phyloP scores from a whole-genome alignment of 1,140 invertebrate genomes.

The Triops cancriformis region DNA sequence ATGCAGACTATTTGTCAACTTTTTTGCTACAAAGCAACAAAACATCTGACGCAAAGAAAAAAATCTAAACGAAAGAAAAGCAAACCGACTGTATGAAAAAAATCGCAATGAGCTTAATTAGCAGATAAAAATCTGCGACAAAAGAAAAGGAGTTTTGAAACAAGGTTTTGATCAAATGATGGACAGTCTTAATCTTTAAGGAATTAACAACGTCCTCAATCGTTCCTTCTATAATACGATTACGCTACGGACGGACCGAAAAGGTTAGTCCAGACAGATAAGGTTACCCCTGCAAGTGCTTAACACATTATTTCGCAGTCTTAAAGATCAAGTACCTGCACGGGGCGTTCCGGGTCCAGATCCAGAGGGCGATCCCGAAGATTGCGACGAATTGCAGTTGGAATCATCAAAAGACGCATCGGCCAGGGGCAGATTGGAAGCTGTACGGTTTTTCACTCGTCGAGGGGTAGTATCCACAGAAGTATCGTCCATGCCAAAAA shows the following conservation, averaged over 20 bases:
- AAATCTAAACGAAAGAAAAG: too few species aligned
- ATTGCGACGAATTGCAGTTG: slow-evolving; percentile 22
- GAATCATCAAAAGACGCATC: slow-evolving; percentile 23
- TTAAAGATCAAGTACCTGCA: slow-evolving; percentile 2
- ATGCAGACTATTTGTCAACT: too few species aligned
- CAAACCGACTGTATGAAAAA: too few species aligned
- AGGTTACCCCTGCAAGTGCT: neutral
- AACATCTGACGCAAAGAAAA: too few species aligned
- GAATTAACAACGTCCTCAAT: neutral
- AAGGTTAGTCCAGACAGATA: neutral
- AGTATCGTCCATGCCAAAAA: slow-evolving; percentile 18
- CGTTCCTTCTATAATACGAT: neutral
- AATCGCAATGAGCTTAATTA: too few species aligned
- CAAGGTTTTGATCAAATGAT: too few species aligned
- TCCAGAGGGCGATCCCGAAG: slow-evolving; percentile 21
- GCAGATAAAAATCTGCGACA: too few species aligned
- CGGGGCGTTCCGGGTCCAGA: slow-evolving; percentile 24
- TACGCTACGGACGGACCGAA: neutral
- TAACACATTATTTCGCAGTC: too few species aligned
- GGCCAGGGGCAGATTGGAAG: slow-evolving; percentile 15
- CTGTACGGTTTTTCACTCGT: neutral
- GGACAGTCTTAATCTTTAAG: too few species aligned
- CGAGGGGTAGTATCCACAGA: neutral
- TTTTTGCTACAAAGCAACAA: too few species aligned
- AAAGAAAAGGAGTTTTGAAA: too few species aligned